phyloP scores from a whole-genome alignment of 2,113 vertebrate genomes.

The Dendrocopos noguchii region DNA sequence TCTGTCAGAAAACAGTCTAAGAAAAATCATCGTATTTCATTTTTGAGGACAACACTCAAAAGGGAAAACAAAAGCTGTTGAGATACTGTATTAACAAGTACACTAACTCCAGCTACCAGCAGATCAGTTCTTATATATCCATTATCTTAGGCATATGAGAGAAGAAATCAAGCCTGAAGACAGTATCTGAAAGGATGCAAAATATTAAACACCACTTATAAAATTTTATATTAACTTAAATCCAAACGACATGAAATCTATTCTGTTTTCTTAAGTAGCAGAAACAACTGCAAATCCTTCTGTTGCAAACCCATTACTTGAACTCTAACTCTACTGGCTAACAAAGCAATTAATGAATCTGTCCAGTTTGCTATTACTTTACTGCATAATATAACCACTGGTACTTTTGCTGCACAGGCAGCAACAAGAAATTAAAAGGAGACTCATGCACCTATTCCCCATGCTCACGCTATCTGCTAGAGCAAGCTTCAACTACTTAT shows the following conservation, averaged over 20 bases:
- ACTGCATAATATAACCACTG: background rate
- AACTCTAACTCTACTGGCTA: slow-evolving; percentile 14
- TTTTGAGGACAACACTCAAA: slow-evolving; percentile 27
- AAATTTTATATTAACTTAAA: background rate
- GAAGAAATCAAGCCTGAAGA: slow-evolving; percentile 3
- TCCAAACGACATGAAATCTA: background rate
- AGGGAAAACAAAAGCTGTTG: background rate
- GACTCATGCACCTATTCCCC: background rate
- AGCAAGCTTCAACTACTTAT: background rate
- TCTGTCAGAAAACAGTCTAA: background rate
- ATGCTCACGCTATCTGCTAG: background rate
- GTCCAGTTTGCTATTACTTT: background rate
- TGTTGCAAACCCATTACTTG: background rate
- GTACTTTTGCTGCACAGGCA: background rate
- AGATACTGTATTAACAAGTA: background rate
- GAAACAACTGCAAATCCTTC: background rate
- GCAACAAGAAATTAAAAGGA: background rate
- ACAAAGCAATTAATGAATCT: background rate
- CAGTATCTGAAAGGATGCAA: background rate
- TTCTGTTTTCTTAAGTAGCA: background rate
- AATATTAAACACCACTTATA: background rate
- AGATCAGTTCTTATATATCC: background rate
- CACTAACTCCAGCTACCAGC: background rate
- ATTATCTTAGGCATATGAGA: background rate
- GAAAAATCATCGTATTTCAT: background rate